Evolutionary conservation across 2,888 invertebrate species (phyloP), one percentile per base, ranked within the genome.

Genomic region (Patella depressa): DNA sequence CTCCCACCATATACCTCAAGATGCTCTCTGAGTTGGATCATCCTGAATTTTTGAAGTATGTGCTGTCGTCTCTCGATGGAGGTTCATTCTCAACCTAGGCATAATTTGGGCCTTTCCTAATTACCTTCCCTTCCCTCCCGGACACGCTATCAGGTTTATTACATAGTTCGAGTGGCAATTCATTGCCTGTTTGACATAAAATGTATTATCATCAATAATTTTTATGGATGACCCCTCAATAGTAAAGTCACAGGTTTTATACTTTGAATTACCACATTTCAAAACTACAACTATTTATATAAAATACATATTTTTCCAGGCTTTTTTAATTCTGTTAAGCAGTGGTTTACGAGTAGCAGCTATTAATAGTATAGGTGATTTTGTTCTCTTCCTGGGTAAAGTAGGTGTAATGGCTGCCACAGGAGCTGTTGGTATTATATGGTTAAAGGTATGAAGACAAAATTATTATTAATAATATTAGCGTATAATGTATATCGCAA

Each of bases 321-420:
- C 97, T 24, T 97, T 97, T 92, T 95, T 94, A 88, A 96, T 89
- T 19, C 88, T 95, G 17, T 92, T 94, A 0, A 93, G 92, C 70
- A 95, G 95, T 90, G 93, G 94, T 0, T 91, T 98, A 65, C 95
- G 97, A 93, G 95, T 98, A 83, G 96, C 96, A 0, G 96, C 97
- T 0, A 96, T 98, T 78, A 98, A 98, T 92, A 95, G 96, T 85
- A 94, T 97, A 71, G 98, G 98, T 7, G 97, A 97, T 91, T 97
- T 98, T 90, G 95, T 98, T 81, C 93, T 98, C 72, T 97, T 98
- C 90, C 93, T 98, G 83, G 97, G 96, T 76, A 95, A 95, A 93
- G 92, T 94, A 5, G 90, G 94, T 80, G 96, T 98, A 77, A 96
- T 97, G 7, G 95, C 96, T 0, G 93, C 96, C 7, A 96, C 96